Percentiles rank a stretch among this genome's conserved stretches.
phyloP scores from a whole-genome alignment of 2,113 vertebrate genomes.

The Chauna torquata region DNA sequence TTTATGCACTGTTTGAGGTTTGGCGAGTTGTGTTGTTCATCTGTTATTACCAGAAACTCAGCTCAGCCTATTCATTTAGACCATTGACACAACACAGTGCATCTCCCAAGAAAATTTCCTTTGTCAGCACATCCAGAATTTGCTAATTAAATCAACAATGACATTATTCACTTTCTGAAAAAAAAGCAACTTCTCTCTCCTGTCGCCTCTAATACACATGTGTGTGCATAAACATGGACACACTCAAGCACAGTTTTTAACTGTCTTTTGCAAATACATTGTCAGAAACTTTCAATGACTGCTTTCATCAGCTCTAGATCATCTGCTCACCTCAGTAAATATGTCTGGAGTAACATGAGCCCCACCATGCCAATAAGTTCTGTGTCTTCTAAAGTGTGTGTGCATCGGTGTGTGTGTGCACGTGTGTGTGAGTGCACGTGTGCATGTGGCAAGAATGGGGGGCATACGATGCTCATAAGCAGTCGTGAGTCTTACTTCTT shows the following conservation, averaged over 20 bases:
- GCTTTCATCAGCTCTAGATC: neutral
- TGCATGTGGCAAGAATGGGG: neutral
- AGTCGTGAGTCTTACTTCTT: neutral
- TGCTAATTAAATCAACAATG: constrained; percentile 85
- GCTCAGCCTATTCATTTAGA: constrained; percentile 78
- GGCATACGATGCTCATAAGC: neutral
- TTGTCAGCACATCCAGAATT: constrained; percentile 84
- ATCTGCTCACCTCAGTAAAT: neutral
- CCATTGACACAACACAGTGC: constrained; percentile 78
- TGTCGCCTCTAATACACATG: neutral
- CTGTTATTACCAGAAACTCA: constrained; percentile 78
- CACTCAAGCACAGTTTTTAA: neutral
- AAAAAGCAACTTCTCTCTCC: constrained; percentile 40
- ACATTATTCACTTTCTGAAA: constrained; percentile 80
- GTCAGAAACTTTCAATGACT: neutral
- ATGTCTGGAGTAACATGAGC: neutral
- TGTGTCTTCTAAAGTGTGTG: neutral
- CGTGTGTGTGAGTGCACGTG: fast-evolving
- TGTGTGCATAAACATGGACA: neutral
- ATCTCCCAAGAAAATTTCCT: constrained; percentile 80
- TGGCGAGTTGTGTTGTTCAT: constrained; percentile 80
- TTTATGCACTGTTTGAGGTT: constrained; percentile 83
- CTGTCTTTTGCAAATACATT: neutral
- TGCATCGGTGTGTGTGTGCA: neutral
- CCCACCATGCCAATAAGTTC: neutral